These are phyloP conservation scores for Perca schrenkii DNA, from an alignment of 2,113 vertebrate genomes.

Conservation along the genomic window DNA sequence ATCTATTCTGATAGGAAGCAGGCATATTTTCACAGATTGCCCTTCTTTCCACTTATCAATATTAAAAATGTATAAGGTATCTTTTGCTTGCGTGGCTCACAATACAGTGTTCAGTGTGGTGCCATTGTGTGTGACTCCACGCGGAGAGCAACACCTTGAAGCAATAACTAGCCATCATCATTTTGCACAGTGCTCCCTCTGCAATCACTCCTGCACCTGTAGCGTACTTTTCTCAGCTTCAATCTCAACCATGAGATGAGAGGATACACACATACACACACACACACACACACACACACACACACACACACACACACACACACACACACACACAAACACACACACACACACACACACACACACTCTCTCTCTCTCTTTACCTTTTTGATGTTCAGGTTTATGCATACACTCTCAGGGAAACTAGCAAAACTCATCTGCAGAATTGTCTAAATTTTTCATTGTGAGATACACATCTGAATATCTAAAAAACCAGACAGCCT, in stretches of 20 bases:
- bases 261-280: neutral
- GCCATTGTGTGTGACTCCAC: slow-evolving; percentile 62
- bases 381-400: slow-evolving; percentile 44
- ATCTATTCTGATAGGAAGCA: neutral
- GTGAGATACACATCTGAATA: slow-evolving; percentile 60
- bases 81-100: slow-evolving; percentile 50
- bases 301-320: too few relatives aligned
- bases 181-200: slow-evolving; percentile 62
- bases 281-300: too few relatives aligned
- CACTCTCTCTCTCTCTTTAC: neutral
- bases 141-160: slow-evolving; percentile 58
- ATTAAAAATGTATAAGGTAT: slow-evolving; percentile 65
- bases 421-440: slow-evolving; percentile 52
- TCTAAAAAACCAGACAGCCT: slow-evolving; percentile 52
- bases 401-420: slow-evolving; percentile 30
- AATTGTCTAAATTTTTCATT: slow-evolving; percentile 57
- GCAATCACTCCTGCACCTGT: slow-evolving; percentile 65
- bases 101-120: slow-evolving; percentile 17
- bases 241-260: slow-evolving; percentile 36
- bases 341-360: too few relatives aligned
- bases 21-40: slow-evolving; percentile 35
- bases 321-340: too few relatives aligned
- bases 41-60: slow-evolving; percentile 33
- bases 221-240: slow-evolving; percentile 34
- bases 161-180: slow-evolving; percentile 75